Base-by-base conservation (phyloP, 2,113 vertebrate genomes). In the Chaetorhynchus papuensis region DNA sequence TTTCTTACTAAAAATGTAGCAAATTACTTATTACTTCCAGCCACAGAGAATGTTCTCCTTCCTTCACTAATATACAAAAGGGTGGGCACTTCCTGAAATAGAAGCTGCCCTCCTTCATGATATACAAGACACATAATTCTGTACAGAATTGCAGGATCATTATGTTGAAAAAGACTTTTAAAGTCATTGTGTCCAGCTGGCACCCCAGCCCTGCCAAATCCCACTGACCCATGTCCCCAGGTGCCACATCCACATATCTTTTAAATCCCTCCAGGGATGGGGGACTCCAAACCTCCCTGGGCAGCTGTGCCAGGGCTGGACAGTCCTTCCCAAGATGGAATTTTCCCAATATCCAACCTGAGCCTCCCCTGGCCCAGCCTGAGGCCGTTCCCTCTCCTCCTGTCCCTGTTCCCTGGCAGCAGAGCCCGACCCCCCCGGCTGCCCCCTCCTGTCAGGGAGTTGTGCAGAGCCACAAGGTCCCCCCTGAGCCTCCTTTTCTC, bases 301-400 rank as follows among this genome's bases (percentile, higher is more conserved):
- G 31, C n/a, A 90, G 57, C 44, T 23, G 22, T 28, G 54, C 28
- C 56, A 37, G 2, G 17, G 19, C 44, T 27, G 30, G 41, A 45
- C 10, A 44, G 2, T 3, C 22, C 17, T n/a, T 66, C 30, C 11
- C 3, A 21, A 7, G 23, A 11, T 2, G 27, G 6, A 68, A 31
- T 39, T 75, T 33, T 44, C 13, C 50, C 28, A 27, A 0, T 23
- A 7, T 19, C n/a, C 41, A 6, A 0, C 14, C 44, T 66, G 44
- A 31, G 26, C 16, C 42, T 50, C 0, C 33, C 28, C 59, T 77
- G 76, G 23, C 11, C 2, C 56, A 77, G 37, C 10, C 12, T 56
- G 57, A 50, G 87, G 45, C 45, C 1, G 1, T 54, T 90, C 78
- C 70, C 41, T 77, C 45, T 66, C 4, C 16, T 82, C 31, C 41